phyloP scores from a whole-genome alignment of 1,140 invertebrate genomes.

The Brachionus rotundiformis region DNA sequence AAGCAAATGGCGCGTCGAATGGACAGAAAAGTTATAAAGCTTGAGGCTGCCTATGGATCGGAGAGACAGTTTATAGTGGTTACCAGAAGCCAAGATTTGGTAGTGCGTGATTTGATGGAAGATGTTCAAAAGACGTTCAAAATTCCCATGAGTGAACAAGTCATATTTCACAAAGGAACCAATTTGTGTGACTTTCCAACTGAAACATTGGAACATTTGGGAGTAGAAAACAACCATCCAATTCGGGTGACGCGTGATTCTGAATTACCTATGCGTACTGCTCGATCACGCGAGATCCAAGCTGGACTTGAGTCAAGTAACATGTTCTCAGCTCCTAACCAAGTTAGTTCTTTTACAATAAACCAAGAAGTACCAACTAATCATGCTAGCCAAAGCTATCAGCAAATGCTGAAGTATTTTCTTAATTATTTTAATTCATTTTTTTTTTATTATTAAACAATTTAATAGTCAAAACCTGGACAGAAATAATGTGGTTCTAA shows the following conservation, averaged over 20 bases:
- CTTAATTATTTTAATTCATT: not conserved
- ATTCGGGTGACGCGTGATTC: slow-evolving; percentile 36
- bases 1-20: slow-evolving; percentile 52
- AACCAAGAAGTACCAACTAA: not conserved
- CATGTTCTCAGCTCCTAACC: not conserved
- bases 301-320: not conserved
- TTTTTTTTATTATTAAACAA: not conserved
- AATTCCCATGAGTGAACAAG: slow-evolving; percentile 44
- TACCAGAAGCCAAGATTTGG: slow-evolving; percentile 8
- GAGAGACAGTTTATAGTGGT: slow-evolving; percentile 39
- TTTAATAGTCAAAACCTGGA: slow-evolving; percentile 44
- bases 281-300: not conserved
- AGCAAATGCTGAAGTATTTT: slow-evolving; percentile 28
- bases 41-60: slow-evolving; percentile 48
- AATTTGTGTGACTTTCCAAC: slow-evolving; percentile 36
- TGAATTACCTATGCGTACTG: not conserved
- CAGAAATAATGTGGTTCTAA: slow-evolving; percentile 27
- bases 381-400: not conserved
- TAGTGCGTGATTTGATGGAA: slow-evolving; percentile 39
- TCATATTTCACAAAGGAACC: slow-evolving; percentile 32
- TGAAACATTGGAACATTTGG: slow-evolving; percentile 37
- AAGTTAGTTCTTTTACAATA: not conserved
- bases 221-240: slow-evolving; percentile 49
- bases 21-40: slow-evolving; percentile 52
- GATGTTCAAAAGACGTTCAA: slow-evolving; percentile 35